Percentiles rank a stretch among this genome's conserved stretches.
Conservation (phyloP, 2,888 invertebrate genomes). For the Lasioglossum vierecki region DNA sequence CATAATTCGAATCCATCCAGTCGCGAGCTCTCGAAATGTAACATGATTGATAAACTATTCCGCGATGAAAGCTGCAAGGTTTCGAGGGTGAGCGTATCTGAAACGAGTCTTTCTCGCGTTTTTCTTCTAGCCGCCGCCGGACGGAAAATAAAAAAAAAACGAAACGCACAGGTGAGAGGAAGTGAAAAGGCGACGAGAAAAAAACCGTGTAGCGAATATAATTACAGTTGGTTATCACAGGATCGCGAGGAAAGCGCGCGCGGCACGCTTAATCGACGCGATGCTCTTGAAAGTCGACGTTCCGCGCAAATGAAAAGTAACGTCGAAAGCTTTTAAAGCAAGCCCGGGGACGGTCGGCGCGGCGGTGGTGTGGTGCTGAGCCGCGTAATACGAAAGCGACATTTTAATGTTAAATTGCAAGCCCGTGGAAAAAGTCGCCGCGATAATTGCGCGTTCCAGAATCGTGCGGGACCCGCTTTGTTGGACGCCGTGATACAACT, state of each 20-base stretch:
- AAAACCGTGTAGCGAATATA: slow-evolving; percentile 21
- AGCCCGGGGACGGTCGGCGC: not conserved
- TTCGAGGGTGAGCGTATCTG: too few relatives aligned
- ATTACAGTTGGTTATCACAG: slow-evolving; percentile 28
- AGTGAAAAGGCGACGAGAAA: not conserved
- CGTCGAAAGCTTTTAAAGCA: slow-evolving; percentile 59
- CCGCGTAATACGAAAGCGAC: slow-evolving; percentile 40
- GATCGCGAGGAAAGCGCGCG: slow-evolving; percentile 6
- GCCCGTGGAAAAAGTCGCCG: slow-evolving; percentile 44
- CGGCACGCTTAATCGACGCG: slow-evolving; percentile 49
- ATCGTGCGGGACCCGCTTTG: slow-evolving; percentile 35
- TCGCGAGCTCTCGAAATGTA: not conserved
- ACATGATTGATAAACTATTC: not conserved
- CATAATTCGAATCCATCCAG: not conserved
- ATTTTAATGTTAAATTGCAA: slow-evolving; percentile 53
- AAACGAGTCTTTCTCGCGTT: not conserved
- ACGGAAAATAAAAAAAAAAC: not conserved
- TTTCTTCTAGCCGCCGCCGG: not conserved
- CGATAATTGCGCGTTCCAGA: slow-evolving; percentile 45
- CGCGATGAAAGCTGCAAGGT: not conserved
- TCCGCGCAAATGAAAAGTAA: slow-evolving; percentile 48
- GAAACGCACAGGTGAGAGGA: not conserved
- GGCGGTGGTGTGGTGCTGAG: not conserved
- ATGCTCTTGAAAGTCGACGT: slow-evolving; percentile 25
- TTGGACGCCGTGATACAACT: slow-evolving; percentile 28